Conservation (phyloP, 2,888 invertebrate genomes). For the Calameuta pallipes region DNA sequence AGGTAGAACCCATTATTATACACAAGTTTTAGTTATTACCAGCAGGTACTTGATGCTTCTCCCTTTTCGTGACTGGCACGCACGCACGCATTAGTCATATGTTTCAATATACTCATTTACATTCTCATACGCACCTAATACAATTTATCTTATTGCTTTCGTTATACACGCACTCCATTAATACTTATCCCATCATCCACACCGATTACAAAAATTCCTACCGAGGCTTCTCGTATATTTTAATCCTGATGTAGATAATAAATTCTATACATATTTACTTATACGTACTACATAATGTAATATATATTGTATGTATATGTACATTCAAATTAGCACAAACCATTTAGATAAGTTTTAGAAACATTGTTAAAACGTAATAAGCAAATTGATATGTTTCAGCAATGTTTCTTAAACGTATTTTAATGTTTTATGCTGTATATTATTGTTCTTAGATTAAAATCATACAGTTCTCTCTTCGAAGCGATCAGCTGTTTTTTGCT, state of each 20-base stretch:
- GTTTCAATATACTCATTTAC: neutral
- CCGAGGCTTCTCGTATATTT: neutral
- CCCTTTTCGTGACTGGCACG: neutral
- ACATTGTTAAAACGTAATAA: no score
- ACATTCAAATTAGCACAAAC: no score
- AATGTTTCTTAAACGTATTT: no score
- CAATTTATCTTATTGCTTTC: neutral
- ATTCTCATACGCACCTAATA: neutral
- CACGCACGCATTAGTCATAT: neutral
- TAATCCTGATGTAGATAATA: neutral
- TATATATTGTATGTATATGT: no score
- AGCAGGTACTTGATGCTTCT: neutral
- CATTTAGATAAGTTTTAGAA: no score
- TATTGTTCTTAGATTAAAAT: neutral
- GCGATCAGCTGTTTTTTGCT: neutral
- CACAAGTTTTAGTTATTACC: neutral
- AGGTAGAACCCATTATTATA: neutral
- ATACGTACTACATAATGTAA: neutral
- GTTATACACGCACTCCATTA: neutral
- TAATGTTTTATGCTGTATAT: neutral
- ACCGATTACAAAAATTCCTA: neutral
- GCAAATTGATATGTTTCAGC: no score
- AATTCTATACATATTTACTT: neutral
- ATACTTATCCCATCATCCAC: neutral
- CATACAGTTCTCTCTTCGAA: neutral